Evolutionary conservation across 2,888 invertebrate species (phyloP), one percentile per base, ranked within the genome.

Genomic region (Drosophila heteroneura): DNA sequence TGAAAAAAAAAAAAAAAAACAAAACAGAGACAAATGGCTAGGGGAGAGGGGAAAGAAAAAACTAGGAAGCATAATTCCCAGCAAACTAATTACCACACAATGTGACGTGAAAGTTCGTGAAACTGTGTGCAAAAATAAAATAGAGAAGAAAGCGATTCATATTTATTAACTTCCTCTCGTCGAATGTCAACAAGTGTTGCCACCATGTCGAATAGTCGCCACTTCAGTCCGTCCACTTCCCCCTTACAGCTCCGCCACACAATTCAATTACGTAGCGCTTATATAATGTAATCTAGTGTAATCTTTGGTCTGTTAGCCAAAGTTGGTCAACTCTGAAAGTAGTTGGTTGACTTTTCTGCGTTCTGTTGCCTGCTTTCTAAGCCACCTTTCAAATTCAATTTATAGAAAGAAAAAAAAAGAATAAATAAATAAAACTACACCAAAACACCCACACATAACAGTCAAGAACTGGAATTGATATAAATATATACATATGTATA

Each of bases 1-100:
- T 85, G 88, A 77, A 74, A 66, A 82, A 79, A 78, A 26, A 28
- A 39, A 47, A 63, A 41, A 16, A 66, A 57, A 56, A 22, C n/a
- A 10, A 37, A 12, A 19, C 10, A 66, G n/a, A 57, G 12, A 30
- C 28, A 37, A 19, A 26, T 16, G 47, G 26, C 2, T 0, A 16
- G 26, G n/a, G 26, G 32, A 53, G 33, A 19, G 35, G 28, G 32
- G 35, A 7, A 19, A 9, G 9, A 35, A 74, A 74, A 65, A 92
- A 91, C 91, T 84, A 92, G 91, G 91, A 91, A 91, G 91, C 91
- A 91, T 87, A 89, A 91, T 91, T 92, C 89, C 85, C 91, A 90
- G 78, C 86, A 75, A 84, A 87, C 85, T 91, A 91, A 91, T 90
- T 91, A 89, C 82, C 83, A 84, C 89, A 88, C 88, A 90, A 79